These are phyloP conservation scores for Odontomyia ornata DNA, from an alignment of 2,888 invertebrate species.

Conservation along the genomic window DNA sequence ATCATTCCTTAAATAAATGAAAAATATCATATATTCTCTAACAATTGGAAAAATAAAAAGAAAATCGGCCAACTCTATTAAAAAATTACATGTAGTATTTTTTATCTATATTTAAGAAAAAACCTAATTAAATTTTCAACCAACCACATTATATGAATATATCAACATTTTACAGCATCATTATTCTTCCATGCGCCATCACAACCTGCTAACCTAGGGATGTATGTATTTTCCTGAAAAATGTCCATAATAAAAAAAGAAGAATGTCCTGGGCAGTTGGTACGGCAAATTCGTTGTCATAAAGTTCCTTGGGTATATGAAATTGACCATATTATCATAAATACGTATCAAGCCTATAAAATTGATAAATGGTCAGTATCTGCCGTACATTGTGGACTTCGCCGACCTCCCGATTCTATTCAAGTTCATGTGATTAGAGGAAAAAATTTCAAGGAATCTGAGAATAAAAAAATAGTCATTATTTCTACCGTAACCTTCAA, in stretches of 20 bases:
- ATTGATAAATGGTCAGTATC: conserved; percentile 48
- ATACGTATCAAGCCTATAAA: conserved; percentile 47
- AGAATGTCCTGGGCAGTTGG: background rate
- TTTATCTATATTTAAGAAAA: no score
- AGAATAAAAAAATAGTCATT: background rate
- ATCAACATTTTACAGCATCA: background rate
- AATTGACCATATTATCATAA: conserved; percentile 50
- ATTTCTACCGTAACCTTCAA: background rate
- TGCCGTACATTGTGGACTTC: conserved; percentile 44
- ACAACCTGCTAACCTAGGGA: background rate
- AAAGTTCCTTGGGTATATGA: conserved; percentile 47
- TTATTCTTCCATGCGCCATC: background rate
- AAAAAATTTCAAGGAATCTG: background rate
- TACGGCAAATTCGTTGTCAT: conserved; percentile 43
- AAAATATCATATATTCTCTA: no score
- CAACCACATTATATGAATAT: background rate
- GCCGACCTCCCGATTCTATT: background rate
- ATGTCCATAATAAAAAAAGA: no score
- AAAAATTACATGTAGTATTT: no score
- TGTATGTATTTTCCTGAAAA: background rate
- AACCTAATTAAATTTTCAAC: background rate
- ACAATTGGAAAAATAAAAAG: no score
- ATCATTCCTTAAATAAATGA: no score
- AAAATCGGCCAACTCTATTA: no score
- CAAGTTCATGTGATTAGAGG: background rate